Base-by-base conservation (phyloP, 35 echinoderm and acorn worm species). In the Eucidaris tribuloides region DNA sequence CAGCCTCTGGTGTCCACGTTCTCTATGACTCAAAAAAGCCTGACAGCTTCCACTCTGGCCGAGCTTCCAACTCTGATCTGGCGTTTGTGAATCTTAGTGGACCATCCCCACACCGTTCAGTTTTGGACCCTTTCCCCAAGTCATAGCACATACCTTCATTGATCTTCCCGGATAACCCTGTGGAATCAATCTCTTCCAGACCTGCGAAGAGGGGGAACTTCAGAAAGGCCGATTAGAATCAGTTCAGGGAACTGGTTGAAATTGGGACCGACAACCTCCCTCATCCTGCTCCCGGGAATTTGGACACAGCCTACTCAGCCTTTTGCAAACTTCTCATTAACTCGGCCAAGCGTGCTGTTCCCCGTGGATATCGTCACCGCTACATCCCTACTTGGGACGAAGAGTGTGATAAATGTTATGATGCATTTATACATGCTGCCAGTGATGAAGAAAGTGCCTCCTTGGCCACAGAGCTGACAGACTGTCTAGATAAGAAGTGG, bases 311-410 rank as follows among this genome's bases (percentile, higher is more conserved):
- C 46, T 50, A 50, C 46, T 50, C 46, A 50, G 46, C 46, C 46
- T 50, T 50, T 50, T 50, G 46, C 46, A 50, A 50, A 50, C 46
- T 50, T 50, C 58, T 83, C 33, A 63, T 83, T 3, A n/a, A 83
- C 17, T 49, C 81, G 33, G 58, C 58, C 28, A 66, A 0, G n/a
- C 3, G 60, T 3, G 30, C 25, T 30, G 33, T 42, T 18, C 46
- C 49, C 0, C 7, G 27, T 0, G 79, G 23, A 9, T n/a, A 52
- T 14, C 44, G 1, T 2, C n/a, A 79, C 19, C 20, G 22, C 76
- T 83, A 66, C 31, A 60, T 38, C 81, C 81, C 20, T 83, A 56
- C 58, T 50, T 83, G 81, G 81, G 81, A 83, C 42, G 58, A 83
- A 0, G 59, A 83, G 24, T 83, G 60, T 42, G 29, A 66, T 22